These are phyloP conservation scores for Zaprionus lineosus DNA, from an alignment of 2,888 invertebrate genomes.

Conservation along the genomic window DNA sequence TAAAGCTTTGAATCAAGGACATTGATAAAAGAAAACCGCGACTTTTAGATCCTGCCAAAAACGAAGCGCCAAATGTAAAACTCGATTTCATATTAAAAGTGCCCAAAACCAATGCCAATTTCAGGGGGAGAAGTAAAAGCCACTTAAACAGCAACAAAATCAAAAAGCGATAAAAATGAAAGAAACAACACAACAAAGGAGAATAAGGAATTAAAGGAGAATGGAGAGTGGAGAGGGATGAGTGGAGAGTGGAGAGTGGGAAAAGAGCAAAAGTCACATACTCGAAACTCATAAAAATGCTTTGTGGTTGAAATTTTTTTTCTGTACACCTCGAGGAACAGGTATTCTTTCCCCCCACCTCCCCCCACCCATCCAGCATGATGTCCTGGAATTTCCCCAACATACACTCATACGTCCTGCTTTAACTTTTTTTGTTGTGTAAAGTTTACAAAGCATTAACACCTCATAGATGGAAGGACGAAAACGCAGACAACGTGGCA, in stretches of 20 bases:
- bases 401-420: conserved; percentile 31
- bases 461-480: conserved; percentile 53
- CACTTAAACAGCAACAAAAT: conserved; percentile 34
- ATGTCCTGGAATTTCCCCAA: too few relatives aligned
- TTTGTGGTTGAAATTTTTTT: conserved; percentile 72
- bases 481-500: conserved; percentile 36
- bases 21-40: too few relatives aligned
- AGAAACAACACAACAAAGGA: neutral
- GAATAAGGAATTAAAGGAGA: neutral
- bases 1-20: too few relatives aligned
- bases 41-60: too few relatives aligned
- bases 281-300: conserved; percentile 72
- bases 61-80: too few relatives aligned
- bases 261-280: conserved; percentile 38
- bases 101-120: conserved; percentile 7
- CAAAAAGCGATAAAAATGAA: neutral
- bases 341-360: neutral
- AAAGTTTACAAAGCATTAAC: conserved; percentile 64
- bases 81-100: too few relatives aligned
- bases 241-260: neutral
- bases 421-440: conserved; percentile 44
- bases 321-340: conserved; percentile 37
- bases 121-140: conserved; percentile 48
- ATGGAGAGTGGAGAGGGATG: neutral
- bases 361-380: neutral